A percentile compares a stretch with the other conserved stretches of the same genome.
Evolutionary conservation across 2,888 invertebrate genomes (phyloP).

Genomic region (Melieria crassipennis): DNA sequence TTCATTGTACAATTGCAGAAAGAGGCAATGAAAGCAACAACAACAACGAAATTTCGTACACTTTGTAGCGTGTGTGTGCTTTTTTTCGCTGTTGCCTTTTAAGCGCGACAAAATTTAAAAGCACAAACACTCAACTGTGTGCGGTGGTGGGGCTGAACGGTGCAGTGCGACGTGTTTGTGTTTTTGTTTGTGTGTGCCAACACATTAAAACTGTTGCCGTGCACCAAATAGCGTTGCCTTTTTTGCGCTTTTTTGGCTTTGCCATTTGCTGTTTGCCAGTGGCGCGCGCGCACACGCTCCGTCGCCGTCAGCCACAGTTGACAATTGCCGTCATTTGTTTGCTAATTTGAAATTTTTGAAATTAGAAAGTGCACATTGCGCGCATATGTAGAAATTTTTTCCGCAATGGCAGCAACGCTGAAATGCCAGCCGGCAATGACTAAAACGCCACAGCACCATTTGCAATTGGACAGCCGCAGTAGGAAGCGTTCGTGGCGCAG

Average conservation of each 20-base stretch:
- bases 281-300: background rate
- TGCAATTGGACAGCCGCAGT: background rate
- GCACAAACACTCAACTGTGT: too few species aligned
- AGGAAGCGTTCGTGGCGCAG: background rate
- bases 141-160: too few species aligned
- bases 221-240: too few species aligned
- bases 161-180: too few species aligned
- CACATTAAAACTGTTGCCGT: too few species aligned
- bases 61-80: too few species aligned
- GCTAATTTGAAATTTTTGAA: slow-evolving; percentile 43
- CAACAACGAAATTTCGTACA: background rate
- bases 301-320: slow-evolving; percentile 17
- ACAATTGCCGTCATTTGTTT: slow-evolving; percentile 44
- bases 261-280: background rate
- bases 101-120: too few species aligned
- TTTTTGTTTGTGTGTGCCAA: too few species aligned
- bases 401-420: background rate
- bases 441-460: background rate
- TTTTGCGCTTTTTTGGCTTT: too few species aligned
- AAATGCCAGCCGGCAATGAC: background rate
- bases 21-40: slow-evolving; percentile 9
- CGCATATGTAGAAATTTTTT: slow-evolving; percentile 23
- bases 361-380: slow-evolving; percentile 43
- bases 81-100: too few species aligned
- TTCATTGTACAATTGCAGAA: slow-evolving; percentile 25